phyloP scores from a whole-genome alignment of 2,113 vertebrate genomes.

The Orientallactaga bullata region DNA sequence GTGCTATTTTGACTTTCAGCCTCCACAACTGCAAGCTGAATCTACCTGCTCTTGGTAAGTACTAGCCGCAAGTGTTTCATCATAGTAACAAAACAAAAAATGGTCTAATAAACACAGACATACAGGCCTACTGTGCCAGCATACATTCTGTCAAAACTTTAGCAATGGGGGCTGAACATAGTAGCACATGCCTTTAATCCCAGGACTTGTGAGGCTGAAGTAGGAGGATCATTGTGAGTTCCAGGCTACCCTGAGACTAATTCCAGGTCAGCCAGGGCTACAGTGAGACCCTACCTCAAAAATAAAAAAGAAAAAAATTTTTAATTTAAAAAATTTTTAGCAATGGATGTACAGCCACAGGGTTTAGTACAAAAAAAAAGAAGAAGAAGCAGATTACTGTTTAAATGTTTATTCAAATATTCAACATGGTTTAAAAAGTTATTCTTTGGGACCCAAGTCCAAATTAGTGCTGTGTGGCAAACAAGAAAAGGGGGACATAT shows the following conservation, averaged over 20 bases:
- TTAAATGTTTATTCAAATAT: constrained; percentile 49
- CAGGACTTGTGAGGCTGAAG: too few species aligned
- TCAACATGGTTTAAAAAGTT: constrained; percentile 50
- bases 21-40: not conserved
- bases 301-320: too few species aligned
- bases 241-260: too few species aligned
- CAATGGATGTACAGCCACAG: not conserved
- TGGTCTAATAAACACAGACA: accelerated
- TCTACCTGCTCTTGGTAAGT: not conserved
- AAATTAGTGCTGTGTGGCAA: constrained; percentile 39
- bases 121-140: accelerated
- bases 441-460: constrained; percentile 53
- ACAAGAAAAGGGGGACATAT: constrained; percentile 5
- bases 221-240: too few species aligned
- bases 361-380: not conserved
- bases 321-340: too few species aligned
- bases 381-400: not conserved
- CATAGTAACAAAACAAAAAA: not conserved
- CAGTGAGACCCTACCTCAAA: too few species aligned
- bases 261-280: too few species aligned
- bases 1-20: not conserved
- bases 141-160: not conserved
- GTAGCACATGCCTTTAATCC: too few species aligned
- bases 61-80: not conserved
- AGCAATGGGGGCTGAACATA: too few species aligned